Percentiles rank a stretch among this genome's conserved stretches.
phyloP scores from a whole-genome alignment of 2,797 vertebrate genomes.

The Sciurus vulgaris region DNA sequence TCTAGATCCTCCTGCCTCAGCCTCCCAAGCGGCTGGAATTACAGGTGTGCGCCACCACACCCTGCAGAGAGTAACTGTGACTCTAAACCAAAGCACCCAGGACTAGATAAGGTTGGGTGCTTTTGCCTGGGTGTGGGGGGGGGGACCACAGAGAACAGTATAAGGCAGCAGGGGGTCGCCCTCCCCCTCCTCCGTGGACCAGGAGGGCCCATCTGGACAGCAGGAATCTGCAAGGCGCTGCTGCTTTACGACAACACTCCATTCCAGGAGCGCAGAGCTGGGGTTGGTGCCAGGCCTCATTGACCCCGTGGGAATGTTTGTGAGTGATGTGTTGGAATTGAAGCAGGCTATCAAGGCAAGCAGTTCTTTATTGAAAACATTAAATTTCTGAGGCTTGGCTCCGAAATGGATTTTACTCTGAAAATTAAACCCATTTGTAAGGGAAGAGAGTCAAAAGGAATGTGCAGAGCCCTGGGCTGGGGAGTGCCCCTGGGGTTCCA shows the following conservation, averaged over 20 bases:
- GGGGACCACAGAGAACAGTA: neutral
- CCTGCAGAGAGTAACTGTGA: neutral
- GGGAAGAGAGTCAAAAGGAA: neutral
- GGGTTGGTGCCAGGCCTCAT: neutral
- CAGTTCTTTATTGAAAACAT: constrained; percentile 70
- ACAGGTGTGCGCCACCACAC: no score
- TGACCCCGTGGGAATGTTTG: neutral
- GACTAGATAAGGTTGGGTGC: no score
- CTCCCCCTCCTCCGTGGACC: neutral
- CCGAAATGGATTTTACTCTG: constrained; percentile 59
- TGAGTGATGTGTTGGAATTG: constrained; percentile 38
- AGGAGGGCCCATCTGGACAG: no score
- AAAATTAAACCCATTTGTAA: constrained; percentile 81
- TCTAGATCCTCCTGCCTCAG: no score
- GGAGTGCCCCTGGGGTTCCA: neutral
- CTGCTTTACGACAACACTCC: neutral
- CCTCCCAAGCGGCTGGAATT: no score
- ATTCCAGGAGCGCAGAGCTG: neutral
- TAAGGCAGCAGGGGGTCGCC: neutral
- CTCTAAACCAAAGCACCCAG: neutral
- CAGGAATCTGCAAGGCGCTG: neutral
- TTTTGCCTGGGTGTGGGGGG: neutral
- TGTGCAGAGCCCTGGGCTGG: neutral
- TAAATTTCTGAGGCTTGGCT: constrained; percentile 47
- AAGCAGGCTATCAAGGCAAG: constrained; percentile 42